These are phyloP conservation scores for Ascaphus truei DNA, from an alignment of 2,113 vertebrate species.

Conservation along the genomic window DNA sequence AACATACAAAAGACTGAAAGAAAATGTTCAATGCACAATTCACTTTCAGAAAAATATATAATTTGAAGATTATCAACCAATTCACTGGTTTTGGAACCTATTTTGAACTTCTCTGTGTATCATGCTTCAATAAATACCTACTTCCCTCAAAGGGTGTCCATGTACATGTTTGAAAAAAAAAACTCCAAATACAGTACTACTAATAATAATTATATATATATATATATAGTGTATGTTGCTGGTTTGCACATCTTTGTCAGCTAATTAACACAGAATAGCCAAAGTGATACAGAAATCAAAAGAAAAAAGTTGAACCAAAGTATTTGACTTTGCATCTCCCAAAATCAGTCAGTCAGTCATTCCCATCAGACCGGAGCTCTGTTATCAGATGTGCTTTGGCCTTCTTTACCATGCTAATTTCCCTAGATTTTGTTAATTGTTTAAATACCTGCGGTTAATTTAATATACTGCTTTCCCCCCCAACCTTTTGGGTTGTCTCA, in stretches of 20 bases:
- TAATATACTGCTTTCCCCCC: not conserved
- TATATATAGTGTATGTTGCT: no score
- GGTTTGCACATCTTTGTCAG: not conserved
- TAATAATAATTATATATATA: not conserved
- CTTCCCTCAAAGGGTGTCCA: not conserved
- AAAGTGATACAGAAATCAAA: slow-evolving; percentile 7
- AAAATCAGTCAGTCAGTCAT: not conserved
- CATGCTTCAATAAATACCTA: slow-evolving; percentile 2
- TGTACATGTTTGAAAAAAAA: not conserved
- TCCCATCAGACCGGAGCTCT: not conserved
- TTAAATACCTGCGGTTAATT: not conserved
- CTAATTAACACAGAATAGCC: not conserved
- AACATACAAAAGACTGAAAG: no score
- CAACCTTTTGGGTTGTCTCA: not conserved
- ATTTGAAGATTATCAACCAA: not conserved
- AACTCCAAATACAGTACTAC: slow-evolving; percentile 12
- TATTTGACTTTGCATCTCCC: not conserved
- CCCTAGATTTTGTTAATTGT: not conserved
- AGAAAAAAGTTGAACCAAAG: not conserved
- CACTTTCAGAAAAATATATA: not conserved
- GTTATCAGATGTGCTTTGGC: not conserved
- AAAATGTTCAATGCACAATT: no score
- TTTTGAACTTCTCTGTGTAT: not conserved
- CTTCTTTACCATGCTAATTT: not conserved
- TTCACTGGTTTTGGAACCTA: not conserved